Percentiles rank a stretch among this genome's conserved stretches.
Evolutionary conservation across 2,888 invertebrate species (phyloP).

Genomic region (Acronicta alni): DNA sequence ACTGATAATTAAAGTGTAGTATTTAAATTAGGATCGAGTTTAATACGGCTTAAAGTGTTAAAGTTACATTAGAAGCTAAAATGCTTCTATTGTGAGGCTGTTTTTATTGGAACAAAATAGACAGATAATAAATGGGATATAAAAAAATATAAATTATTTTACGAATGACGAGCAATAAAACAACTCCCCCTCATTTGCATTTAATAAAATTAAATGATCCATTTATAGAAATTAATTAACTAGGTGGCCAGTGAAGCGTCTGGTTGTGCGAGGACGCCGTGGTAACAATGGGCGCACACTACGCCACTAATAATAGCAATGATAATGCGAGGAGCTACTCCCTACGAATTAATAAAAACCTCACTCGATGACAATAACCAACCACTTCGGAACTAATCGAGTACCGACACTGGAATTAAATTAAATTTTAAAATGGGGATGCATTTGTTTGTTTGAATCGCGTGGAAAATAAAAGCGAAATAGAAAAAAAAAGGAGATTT

Average conservation of each 20-base stretch:
- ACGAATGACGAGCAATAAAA: constrained; percentile 68
- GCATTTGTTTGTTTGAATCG: constrained; percentile 57
- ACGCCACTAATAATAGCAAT: constrained; percentile 76
- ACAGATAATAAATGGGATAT: constrained; percentile 55
- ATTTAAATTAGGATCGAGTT: constrained; percentile 73
- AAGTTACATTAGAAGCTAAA: constrained; percentile 47
- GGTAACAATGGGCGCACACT: constrained; percentile 69
- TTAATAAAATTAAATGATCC: constrained; percentile 89
- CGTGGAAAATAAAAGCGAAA: constrained; percentile 51
- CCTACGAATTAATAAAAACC: constrained; percentile 87
- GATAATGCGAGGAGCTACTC: constrained; percentile 82
- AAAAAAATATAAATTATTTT: constrained; percentile 66
- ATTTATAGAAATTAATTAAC: constrained; percentile 89
- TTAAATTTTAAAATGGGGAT: constrained; percentile 75
- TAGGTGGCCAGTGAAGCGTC: constrained; percentile 85
- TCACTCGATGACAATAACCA: constrained; percentile 85
- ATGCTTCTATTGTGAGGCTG: constrained; percentile 30
- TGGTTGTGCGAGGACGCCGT: constrained; percentile 55
- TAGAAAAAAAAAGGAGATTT: constrained; percentile 4
- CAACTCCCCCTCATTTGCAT: constrained; percentile 87
- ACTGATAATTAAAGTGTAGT: constrained; percentile 82
- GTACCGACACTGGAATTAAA: constrained; percentile 80
- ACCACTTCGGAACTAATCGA: constrained; percentile 85
- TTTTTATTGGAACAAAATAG: constrained; percentile 29
- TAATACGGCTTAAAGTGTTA: constrained; percentile 62